Conservation (phyloP, 2,888 invertebrate genomes). For the Melipona beecheii region DNA sequence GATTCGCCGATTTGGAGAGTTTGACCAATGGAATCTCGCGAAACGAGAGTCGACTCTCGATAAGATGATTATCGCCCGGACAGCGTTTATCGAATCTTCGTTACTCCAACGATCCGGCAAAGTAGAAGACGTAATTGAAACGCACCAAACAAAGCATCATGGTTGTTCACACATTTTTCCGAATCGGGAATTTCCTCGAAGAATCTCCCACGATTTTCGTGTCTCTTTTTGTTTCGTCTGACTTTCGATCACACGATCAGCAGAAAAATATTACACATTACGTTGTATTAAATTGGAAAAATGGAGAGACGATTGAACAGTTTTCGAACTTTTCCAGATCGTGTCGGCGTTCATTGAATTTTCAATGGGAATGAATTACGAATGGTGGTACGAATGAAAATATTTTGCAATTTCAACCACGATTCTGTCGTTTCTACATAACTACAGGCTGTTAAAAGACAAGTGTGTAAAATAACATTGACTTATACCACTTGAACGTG, state of each 20-base stretch:
- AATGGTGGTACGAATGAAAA: too few relatives aligned
- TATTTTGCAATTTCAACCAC: too few relatives aligned
- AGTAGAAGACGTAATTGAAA: slow-evolving; percentile 77
- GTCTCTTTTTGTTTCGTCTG: slow-evolving; percentile 27
- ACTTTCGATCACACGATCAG: neutral
- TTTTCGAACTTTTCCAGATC: too few relatives aligned
- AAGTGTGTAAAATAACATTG: too few relatives aligned
- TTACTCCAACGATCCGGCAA: slow-evolving; percentile 71
- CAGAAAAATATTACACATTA: neutral
- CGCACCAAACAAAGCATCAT: slow-evolving; percentile 42
- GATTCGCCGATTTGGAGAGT: neutral
- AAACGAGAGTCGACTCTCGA: slow-evolving; percentile 64
- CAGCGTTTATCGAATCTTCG: slow-evolving; percentile 74
- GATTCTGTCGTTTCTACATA: too few relatives aligned
- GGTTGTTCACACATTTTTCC: slow-evolving; percentile 64
- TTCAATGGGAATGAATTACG: too few relatives aligned
- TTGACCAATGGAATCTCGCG: neutral
- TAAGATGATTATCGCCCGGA: slow-evolving; percentile 69
- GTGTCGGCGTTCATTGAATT: too few relatives aligned
- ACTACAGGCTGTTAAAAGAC: too few relatives aligned
- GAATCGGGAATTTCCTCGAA: slow-evolving; percentile 61
- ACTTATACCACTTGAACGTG: too few relatives aligned
- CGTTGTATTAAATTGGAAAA: too few relatives aligned
- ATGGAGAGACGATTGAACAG: too few relatives aligned
- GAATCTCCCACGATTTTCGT: slow-evolving; percentile 35